These are phyloP conservation scores for Dermolepida albohirtum DNA, from an alignment of 2,888 invertebrate species.

Conservation along the genomic window DNA sequence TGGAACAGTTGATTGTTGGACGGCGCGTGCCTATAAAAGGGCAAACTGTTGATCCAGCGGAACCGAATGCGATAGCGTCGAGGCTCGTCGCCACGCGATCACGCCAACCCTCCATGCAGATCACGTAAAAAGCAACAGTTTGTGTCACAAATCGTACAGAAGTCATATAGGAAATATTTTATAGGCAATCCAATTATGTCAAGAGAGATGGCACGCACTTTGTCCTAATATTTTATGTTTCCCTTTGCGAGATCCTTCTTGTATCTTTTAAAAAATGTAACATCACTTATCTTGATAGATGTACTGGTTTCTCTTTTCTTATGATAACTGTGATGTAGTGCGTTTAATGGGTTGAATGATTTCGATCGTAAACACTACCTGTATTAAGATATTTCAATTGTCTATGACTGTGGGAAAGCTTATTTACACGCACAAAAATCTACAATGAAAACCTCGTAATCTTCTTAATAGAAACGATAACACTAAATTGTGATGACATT, in stretches of 20 bases:
- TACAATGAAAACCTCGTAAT: too few relatives aligned
- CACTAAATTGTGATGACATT: too few relatives aligned
- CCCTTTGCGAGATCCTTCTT: neutral
- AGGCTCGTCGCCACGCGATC: constrained; percentile 10
- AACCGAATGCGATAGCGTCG: constrained; percentile 8
- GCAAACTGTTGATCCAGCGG: constrained; percentile 39
- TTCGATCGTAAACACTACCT: too few relatives aligned
- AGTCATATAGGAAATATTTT: constrained; percentile 39
- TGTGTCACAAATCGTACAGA: constrained; percentile 45
- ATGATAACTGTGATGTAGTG: too few relatives aligned
- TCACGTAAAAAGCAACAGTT: constrained; percentile 52
- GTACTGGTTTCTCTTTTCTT: too few relatives aligned
- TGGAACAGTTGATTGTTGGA: constrained; percentile 20
- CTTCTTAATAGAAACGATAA: too few relatives aligned
- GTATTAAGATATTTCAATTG: too few relatives aligned
- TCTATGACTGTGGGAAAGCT: too few relatives aligned
- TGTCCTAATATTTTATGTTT: constrained; percentile 26
- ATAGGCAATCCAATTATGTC: constrained; percentile 37
- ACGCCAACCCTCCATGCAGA: constrained; percentile 45
- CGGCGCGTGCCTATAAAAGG: constrained; percentile 32
- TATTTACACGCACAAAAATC: too few relatives aligned
- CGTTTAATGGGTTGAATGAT: too few relatives aligned
- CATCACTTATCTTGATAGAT: too few relatives aligned
- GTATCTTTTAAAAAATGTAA: too few relatives aligned
- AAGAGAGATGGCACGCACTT: constrained; percentile 27